Percentiles rank a stretch among this genome's conserved stretches.
These are phyloP conservation scores for Brachymystax lenok DNA, from an alignment of 2,797 vertebrate genomes.

Conservation along the genomic window DNA sequence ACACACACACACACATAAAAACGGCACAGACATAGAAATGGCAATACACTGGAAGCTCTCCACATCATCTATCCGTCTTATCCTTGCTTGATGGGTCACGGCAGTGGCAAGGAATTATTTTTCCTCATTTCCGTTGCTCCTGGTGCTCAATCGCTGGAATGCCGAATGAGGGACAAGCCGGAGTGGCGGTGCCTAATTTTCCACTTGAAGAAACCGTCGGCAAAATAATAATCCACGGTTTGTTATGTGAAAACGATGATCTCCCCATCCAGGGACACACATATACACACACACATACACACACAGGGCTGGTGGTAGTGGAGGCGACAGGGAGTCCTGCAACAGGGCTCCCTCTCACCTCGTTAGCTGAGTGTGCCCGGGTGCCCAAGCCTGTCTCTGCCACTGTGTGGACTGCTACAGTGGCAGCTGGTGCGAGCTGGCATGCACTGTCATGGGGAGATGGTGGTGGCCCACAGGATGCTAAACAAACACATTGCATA, in stretches of 20 bases:
- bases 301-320: slow-evolving; percentile 59
- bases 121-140: slow-evolving; percentile 63
- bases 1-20: background rate
- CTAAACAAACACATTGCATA: too few relatives aligned
- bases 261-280: slow-evolving; percentile 30
- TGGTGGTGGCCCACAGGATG: too few relatives aligned
- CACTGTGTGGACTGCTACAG: too few relatives aligned
- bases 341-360: slow-evolving; percentile 21
- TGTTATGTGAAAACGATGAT: slow-evolving; percentile 75
- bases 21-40: too few relatives aligned
- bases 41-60: slow-evolving; percentile 23
- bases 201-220: slow-evolving; percentile 73
- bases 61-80: slow-evolving; percentile 9
- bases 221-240: slow-evolving; percentile 78
- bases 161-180: slow-evolving; percentile 37
- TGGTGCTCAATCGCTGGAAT: slow-evolving; percentile 56
- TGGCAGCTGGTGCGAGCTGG: too few relatives aligned
- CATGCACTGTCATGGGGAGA: too few relatives aligned
- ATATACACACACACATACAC: background rate
- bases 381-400: too few relatives aligned
- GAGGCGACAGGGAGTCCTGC: slow-evolving; percentile 58
- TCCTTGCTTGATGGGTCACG: slow-evolving; percentile 52
- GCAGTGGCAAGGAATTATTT: slow-evolving; percentile 62
- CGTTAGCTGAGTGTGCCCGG: too few relatives aligned
- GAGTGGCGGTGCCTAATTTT: slow-evolving; percentile 73